Evolutionary conservation across 2,797 vertebrate species (phyloP), one percentile per base, ranked within the genome.

Genomic region (Pogonophryne albipinna): DNA sequence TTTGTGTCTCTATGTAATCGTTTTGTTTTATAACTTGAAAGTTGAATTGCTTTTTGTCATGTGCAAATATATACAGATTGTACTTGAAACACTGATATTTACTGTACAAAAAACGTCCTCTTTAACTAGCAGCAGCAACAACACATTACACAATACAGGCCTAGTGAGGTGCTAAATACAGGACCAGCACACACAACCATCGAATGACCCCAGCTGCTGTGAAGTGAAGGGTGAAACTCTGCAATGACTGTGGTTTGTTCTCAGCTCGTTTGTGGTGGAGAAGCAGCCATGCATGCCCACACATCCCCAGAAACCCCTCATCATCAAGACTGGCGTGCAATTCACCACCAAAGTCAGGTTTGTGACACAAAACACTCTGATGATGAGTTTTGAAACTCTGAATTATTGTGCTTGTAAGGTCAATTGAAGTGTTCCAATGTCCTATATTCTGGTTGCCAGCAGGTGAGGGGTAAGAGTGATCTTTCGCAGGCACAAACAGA

Each of bases 331-430:
- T 0, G 96, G 97, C 80, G 98, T 99, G 61, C 98, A 99, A 71
- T 99, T 99, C 92, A 97, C 97, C 75, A 98, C 97, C 62, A 99
- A 99, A 93, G 95, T 99, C 95, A 97, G 97, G 98, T 99, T 95
- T 1, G 1, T 23, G 14, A 46, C 17, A 4, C 15, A 1, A 17
- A 10, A 0, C 51, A 3, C 6, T 41, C 49, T 3, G 4, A 9
- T 42, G 15, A 34, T 31, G 45, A 27, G 4, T 27, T 27, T 27
- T 27, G 27, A 27, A 27, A 27, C 27, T 5, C 27, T 27, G 27
- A 27, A 5, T 27, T 27, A 27, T 38, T 38, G 34, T 38, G 34
- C 34, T 38, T 38, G 34, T 38, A 38, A 38, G 7, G 34, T 38
- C 6, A 38, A 38, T 38, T 1, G 5, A 38, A 38, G 34, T 38